These are phyloP conservation scores for Bombylius major DNA, from an alignment of 2,888 invertebrate species.

Conservation along the genomic window DNA sequence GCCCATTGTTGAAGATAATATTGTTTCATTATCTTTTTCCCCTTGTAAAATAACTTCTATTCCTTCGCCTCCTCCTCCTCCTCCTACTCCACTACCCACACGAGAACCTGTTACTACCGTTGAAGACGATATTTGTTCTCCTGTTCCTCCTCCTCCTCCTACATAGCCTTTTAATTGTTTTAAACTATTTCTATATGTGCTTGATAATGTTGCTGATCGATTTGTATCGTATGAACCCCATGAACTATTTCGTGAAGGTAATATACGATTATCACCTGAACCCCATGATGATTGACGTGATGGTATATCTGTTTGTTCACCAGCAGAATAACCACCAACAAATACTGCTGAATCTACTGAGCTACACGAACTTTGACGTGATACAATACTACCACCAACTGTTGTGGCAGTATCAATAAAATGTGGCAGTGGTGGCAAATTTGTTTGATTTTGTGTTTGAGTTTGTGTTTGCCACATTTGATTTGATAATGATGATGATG, in stretches of 20 bases:
- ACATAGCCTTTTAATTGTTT: background rate
- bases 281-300: slow-evolving; percentile 76
- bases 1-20: background rate
- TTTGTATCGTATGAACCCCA: slow-evolving; percentile 57
- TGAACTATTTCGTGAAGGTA: slow-evolving; percentile 55
- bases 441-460: too few relatives aligned
- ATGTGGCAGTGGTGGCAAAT: too few relatives aligned
- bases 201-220: slow-evolving; percentile 18
- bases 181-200: background rate
- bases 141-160: slow-evolving; percentile 3
- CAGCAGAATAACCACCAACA: slow-evolving; percentile 37
- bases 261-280: slow-evolving; percentile 50
- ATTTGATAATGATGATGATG: background rate
- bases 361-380: slow-evolving; percentile 60
- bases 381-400: background rate
- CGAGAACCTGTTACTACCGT: slow-evolving; percentile 5
- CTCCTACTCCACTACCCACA: background rate
- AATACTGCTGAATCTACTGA: slow-evolving; percentile 65
- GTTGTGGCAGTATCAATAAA: too few relatives aligned
- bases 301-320: slow-evolving; percentile 44
- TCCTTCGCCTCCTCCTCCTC: too few relatives aligned
- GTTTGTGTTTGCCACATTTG: background rate
- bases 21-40: slow-evolving; percentile 12
- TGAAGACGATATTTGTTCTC: slow-evolving; percentile 19
- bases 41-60: background rate